These are phyloP conservation scores for Lepus americanus DNA, from an alignment of 2,113 vertebrate genomes.

Conservation along the genomic window DNA sequence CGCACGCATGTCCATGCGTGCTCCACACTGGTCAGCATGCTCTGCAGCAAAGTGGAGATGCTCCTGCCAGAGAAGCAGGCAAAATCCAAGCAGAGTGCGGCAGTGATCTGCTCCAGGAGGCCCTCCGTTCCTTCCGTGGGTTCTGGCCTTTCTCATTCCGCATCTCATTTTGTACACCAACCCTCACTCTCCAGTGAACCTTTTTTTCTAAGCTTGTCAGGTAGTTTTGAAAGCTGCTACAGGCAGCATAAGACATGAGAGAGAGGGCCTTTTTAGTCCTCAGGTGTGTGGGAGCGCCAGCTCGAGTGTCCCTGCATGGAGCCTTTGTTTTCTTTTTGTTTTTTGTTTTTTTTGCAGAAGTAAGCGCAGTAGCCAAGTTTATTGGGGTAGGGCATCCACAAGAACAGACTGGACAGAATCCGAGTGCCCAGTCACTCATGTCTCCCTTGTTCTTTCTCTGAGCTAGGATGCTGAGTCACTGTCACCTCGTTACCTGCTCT, in stretches of 20 bases:
- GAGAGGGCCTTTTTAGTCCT: background rate
- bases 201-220: background rate
- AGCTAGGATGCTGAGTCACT: background rate
- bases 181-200: background rate
- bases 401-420: no score
- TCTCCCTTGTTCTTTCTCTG: background rate
- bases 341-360: no score
- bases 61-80: background rate
- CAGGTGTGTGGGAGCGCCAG: background rate
- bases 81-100: background rate
- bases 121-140: background rate
- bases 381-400: no score
- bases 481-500: background rate
- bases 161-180: background rate
- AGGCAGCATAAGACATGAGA: background rate
- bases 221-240: conserved; percentile 10
- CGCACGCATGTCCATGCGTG: fast-evolving
- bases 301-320: background rate
- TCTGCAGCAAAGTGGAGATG: background rate
- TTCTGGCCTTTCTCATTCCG: background rate
- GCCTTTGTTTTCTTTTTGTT: background rate
- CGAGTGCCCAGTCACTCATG: background rate
- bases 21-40: background rate
- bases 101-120: background rate
- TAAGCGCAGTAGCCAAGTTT: no score